Evolutionary conservation across 2,113 vertebrate species (phyloP), one percentile per base, ranked within the genome.

Genomic region (Stegostoma tigrinum): DNA sequence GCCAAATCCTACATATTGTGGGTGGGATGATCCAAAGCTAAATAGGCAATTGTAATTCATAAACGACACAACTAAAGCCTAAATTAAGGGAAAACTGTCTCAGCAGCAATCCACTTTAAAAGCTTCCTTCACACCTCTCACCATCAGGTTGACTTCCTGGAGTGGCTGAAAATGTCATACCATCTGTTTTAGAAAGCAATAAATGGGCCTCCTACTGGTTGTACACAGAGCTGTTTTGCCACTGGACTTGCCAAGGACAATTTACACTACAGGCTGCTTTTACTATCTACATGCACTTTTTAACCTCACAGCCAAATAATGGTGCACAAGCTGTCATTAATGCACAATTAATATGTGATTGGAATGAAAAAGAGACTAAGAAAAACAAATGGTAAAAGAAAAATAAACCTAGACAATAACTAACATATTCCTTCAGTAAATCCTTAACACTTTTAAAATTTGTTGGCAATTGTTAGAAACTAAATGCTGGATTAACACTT

Each of bases 181-280:
- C 61, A 93, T 93, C 89, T 93, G 89, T 24, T 19, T 93, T 61
- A 93, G 34, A 93, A 93, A 93, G 30, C 61, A 93, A 19, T 93
- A 66, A 93, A 23, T 93, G 89, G 55, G 38, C 89, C 89, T 93
- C 89, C 61, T 93, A n/a, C 89, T 66, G 89, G 61, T n/a, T 93
- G n/a, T 21, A 64, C 55, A 93, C 3, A 21, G 89, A 64, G 21
- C 55, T 66, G 55, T 66, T 91, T 66, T 38, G 19, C 89, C 89
- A 91, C n/a, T 61, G 89, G 89, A 93, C n/a, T 6, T 93, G 34
- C 89, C 89, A 93, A 93, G 89, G 89, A 66, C 64, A 93, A 93
- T 67, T 67, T 93, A 38, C 61, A 67, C 89, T 61, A 67, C 89
- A 93, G 55, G 89, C 61, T 93, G 61, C 61, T 93, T 93, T 66